These are phyloP conservation scores for Azemiops feae DNA, from an alignment of 2,113 vertebrate genomes.

Conservation along the genomic window DNA sequence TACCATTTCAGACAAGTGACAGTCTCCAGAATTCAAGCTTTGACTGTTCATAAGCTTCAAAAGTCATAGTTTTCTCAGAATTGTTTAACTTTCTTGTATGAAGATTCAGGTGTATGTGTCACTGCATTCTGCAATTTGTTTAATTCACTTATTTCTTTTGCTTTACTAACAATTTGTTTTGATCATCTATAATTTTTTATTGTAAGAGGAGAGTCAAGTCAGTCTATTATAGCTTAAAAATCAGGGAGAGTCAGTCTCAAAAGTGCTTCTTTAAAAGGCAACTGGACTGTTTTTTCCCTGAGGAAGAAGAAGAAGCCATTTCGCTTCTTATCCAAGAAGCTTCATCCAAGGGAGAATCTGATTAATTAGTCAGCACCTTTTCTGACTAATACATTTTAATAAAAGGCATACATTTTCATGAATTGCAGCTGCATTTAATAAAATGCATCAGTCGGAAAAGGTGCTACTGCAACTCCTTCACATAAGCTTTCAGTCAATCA, in stretches of 20 bases:
- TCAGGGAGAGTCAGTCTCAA: background rate
- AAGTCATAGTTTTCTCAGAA: background rate
- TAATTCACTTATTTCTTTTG: background rate
- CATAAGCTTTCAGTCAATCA: conserved; percentile 4
- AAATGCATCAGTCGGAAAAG: background rate
- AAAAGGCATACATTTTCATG: background rate
- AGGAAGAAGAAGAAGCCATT: too few relatives aligned
- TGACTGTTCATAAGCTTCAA: background rate
- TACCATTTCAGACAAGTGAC: too few relatives aligned
- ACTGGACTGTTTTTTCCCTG: too few relatives aligned
- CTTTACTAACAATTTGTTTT: background rate
- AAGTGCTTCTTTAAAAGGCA: too few relatives aligned
- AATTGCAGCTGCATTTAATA: background rate
- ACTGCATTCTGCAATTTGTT: background rate
- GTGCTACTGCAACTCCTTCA: background rate
- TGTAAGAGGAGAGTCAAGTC: background rate
- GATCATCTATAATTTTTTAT: background rate
- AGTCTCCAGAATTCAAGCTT: background rate
- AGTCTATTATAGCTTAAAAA: background rate
- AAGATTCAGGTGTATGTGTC: background rate
- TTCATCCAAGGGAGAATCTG: too few relatives aligned
- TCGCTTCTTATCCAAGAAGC: too few relatives aligned
- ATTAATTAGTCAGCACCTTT: background rate
- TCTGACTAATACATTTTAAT: background rate
- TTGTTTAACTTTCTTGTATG: background rate